Base-by-base conservation (phyloP, 2,113 vertebrate species). In the Myocastor coypus region DNA sequence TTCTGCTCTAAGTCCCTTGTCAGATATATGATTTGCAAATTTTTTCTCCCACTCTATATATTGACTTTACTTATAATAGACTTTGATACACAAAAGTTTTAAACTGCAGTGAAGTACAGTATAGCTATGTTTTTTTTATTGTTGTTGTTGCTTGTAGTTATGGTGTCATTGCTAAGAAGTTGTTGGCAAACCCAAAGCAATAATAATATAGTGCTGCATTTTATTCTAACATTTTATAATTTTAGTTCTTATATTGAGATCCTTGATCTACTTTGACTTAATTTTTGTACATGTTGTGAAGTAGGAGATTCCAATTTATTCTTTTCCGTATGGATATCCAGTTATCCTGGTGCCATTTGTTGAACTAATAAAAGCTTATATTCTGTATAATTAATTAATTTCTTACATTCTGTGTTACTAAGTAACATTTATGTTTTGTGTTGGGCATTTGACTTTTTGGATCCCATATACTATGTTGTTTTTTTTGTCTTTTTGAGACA, bases 381-480 rank as follows among this genome's bases (percentile, higher is more conserved):
- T 40, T 75, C 71, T 75, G 22, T 75, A 37, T 75, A 75, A 75
- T 75, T 75, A 71, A n/a, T 61, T 28, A 81, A 40, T 93, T 93
- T n/a, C 34, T 90, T 59, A 32, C 69, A 34, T 94, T 78, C 61
- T 75, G 0, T 77, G 30, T 50, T 40, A 83, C 42, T 83, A 2
- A 64, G 30, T 61, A 24, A 22, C 40, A n/a, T 87, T 93, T 89
- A 46, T 66, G 68, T 88, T 94, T 93, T 93, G 42, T 34, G 92
- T 87, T 96, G 89, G n/a, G n/a, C 40, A 75, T 95, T 84, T 92
- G 13, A 82, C 37, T 80, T 80, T 5, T 7, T 46, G 17, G 8
- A 50, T 37, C 0, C 2, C 26, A 26, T 16, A 24, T 34, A 19
- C 28, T 42, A 1, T 42, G 80, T 85, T 92, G 4, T 46, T 46